Percentiles rank a stretch among this genome's conserved stretches.
These are phyloP conservation scores for Girardia tigrina DNA, from an alignment of 2,888 invertebrate genomes.

Conservation along the genomic window DNA sequence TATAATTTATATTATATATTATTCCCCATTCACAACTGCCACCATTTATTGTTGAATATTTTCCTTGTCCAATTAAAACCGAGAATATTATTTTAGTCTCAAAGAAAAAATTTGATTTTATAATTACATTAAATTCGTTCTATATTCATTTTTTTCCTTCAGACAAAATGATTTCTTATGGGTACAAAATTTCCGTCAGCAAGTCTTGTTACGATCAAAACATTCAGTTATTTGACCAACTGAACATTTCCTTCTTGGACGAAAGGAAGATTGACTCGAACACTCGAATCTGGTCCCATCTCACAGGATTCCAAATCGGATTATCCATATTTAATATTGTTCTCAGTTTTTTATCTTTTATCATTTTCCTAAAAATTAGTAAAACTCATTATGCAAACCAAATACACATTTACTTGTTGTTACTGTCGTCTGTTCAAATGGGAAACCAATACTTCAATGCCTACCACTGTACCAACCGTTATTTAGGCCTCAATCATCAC, in stretches of 20 bases:
- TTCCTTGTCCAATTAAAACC: background rate
- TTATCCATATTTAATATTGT: conserved; percentile 4
- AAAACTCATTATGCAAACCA: background rate
- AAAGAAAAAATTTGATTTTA: background rate
- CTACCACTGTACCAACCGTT: background rate
- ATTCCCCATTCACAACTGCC: too few species aligned
- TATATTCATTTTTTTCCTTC: background rate
- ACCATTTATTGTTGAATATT: background rate
- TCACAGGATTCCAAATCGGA: conserved; percentile 8
- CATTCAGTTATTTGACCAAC: background rate
- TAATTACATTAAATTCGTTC: background rate
- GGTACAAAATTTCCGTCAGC: background rate
- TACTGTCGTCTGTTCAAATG: background rate
- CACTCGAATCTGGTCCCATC: background rate
- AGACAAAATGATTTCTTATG: conserved; percentile 19
- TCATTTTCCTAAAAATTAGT: background rate
- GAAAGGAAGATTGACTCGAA: background rate
- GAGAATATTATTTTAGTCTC: background rate
- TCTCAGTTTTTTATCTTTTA: background rate
- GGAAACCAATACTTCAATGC: conserved; percentile 14
- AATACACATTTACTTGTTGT: background rate
- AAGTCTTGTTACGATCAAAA: background rate
- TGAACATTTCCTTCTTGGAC: background rate
- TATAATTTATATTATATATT: too few species aligned
- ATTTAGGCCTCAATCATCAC: background rate